A percentile compares a stretch with the other conserved stretches of the same genome.
Conservation (phyloP, 2,113 vertebrate genomes). For the Ginglymostoma cirratum region DNA sequence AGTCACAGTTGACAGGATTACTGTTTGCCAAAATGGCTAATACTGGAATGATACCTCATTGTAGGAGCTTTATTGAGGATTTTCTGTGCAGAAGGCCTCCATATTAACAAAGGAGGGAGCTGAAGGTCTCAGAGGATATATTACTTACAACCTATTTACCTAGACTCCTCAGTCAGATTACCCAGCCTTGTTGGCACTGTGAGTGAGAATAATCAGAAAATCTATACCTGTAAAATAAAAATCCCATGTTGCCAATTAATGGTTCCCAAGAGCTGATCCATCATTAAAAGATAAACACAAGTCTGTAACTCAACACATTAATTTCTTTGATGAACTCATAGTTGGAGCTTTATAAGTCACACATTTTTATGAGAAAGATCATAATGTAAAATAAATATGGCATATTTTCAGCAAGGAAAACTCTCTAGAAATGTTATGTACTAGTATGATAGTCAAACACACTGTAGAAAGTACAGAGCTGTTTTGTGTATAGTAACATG, state of each 20-base stretch:
- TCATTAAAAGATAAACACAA: constrained; percentile 18
- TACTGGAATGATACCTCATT: not conserved
- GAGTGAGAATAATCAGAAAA: not conserved
- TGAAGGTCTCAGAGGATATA: not conserved
- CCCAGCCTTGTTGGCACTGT: not conserved
- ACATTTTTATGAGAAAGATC: not conserved
- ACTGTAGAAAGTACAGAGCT: constrained; percentile 50
- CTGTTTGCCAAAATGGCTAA: too few relatives aligned
- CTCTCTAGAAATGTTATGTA: constrained; percentile 47
- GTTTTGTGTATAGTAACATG: constrained; percentile 51
- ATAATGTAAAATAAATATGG: constrained; percentile 40
- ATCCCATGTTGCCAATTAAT: not conserved
- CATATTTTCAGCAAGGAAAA: constrained; percentile 46
- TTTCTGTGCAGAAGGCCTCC: not conserved
- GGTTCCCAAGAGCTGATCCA: constrained; percentile 16
- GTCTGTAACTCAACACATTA: not conserved
- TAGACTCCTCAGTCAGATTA: not conserved
- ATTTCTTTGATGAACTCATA: not conserved
- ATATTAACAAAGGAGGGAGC: not conserved
- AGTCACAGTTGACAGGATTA: too few relatives aligned
- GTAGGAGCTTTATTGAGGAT: not conserved
- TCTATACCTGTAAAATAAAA: not conserved
- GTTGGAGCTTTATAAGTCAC: not conserved
- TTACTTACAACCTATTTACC: not conserved
- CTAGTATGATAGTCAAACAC: constrained; percentile 43